Evolutionary conservation across 2,113 vertebrate species (phyloP).

Genomic region (Castor canadensis): DNA sequence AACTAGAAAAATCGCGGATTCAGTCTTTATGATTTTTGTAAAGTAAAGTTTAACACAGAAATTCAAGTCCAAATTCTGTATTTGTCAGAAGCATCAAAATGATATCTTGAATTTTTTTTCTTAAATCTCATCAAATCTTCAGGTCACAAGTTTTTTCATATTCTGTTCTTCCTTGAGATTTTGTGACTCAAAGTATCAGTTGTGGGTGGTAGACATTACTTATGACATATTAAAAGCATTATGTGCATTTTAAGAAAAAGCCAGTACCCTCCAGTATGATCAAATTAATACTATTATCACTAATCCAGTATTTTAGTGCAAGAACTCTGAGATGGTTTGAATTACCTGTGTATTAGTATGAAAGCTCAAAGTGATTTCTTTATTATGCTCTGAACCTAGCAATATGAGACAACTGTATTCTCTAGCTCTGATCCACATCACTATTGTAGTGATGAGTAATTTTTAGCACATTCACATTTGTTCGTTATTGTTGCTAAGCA

Average conservation of each 20-base stretch:
- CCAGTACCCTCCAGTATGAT: not conserved
- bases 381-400: slow-evolving; percentile 27
- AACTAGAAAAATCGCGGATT: not conserved
- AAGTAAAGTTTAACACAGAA: slow-evolving; percentile 17
- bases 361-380: not conserved
- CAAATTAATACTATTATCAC: not conserved
- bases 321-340: not conserved
- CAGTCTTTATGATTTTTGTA: not conserved
- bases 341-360: not conserved
- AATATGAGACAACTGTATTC: slow-evolving; percentile 22
- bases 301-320: slow-evolving; percentile 14
- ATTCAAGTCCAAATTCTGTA: not conserved
- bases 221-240: slow-evolving; percentile 13
- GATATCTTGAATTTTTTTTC: slow-evolving; percentile 15
- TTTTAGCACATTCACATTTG: slow-evolving; percentile 69
- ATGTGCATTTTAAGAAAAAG: slow-evolving; percentile 28
- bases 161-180: slow-evolving; percentile 32
- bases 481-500: slow-evolving; percentile 71
- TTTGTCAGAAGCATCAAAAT: not conserved
- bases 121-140: slow-evolving; percentile 8
- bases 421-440: slow-evolving; percentile 25
- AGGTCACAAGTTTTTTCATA: not conserved
- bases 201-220: slow-evolving; percentile 28
- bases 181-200: slow-evolving; percentile 40
- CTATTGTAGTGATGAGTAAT: slow-evolving; percentile 60